These are phyloP conservation scores for Drosophila nasuta DNA, from an alignment of 1,140 invertebrate genomes.

Conservation along the genomic window DNA sequence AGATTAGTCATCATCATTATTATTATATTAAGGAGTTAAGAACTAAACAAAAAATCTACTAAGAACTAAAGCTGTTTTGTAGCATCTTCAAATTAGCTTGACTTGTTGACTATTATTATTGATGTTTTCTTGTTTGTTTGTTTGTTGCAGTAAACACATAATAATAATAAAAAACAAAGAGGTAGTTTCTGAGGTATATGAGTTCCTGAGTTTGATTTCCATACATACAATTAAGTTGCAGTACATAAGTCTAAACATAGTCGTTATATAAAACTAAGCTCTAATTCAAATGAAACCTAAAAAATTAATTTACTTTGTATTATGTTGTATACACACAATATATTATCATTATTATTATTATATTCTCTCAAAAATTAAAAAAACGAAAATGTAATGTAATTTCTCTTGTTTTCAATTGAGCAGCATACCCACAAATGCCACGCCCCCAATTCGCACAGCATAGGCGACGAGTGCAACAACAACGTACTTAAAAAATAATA, in stretches of 20 bases:
- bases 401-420: constrained; percentile 2
- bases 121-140: constrained; percentile 29
- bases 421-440: background rate
- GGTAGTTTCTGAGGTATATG: constrained; percentile 82
- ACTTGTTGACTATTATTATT: constrained; percentile 38
- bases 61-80: constrained; percentile 66
- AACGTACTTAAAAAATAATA: constrained; percentile 84
- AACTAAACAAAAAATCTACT: constrained; percentile 62
- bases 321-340: background rate
- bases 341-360: no score
- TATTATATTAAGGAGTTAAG: constrained; percentile 19
- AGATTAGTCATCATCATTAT: constrained; percentile 31
- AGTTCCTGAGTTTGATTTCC: constrained; percentile 82
- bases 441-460: constrained; percentile 16
- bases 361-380: no score
- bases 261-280: constrained; percentile 28
- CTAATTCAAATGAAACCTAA: constrained; percentile 48
- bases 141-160: constrained; percentile 35
- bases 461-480: constrained; percentile 12
- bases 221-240: constrained; percentile 31
- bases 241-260: constrained; percentile 50
- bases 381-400: constrained; percentile 27
- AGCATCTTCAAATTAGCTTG: constrained; percentile 74
- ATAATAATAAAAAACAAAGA: constrained; percentile 44
- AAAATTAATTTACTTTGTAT: background rate